Percentiles rank a stretch among this genome's conserved stretches.
Evolutionary conservation across 2,113 vertebrate species (phyloP).

Genomic region (Podiceps cristatus): DNA sequence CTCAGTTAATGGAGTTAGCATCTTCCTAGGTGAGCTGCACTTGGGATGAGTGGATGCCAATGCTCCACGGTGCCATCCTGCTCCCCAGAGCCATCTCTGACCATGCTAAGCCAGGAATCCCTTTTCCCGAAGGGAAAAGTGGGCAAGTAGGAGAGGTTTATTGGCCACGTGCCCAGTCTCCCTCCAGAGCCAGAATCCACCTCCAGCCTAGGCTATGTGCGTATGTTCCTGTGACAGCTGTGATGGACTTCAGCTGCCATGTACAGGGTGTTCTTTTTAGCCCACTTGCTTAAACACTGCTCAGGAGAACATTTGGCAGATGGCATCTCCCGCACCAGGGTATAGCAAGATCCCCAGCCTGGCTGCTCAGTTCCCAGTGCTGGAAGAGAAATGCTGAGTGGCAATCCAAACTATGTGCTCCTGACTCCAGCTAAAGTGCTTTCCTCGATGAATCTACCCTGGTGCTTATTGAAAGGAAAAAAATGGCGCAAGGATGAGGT

Average conservation of each 20-base stretch:
- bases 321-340: neutral
- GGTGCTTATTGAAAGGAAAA: rapidly evolving
- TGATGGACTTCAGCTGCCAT: constrained; percentile 40
- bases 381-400: neutral
- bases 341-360: neutral
- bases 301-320: constrained; percentile 16
- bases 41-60: neutral
- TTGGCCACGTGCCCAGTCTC: constrained; percentile 35
- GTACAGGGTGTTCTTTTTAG: constrained; percentile 37
- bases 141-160: neutral
- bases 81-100: neutral
- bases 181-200: constrained; percentile 28
- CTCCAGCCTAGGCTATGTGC: neutral
- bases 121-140: neutral
- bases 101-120: neutral
- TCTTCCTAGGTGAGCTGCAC: neutral
- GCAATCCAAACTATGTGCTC: neutral
- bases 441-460: neutral
- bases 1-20: neutral
- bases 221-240: neutral
- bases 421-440: neutral
- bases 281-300: neutral
- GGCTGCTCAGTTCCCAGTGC: constrained; percentile 6
- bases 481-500: neutral
- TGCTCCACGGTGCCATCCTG: neutral